Conservation (phyloP, 2,888 invertebrate species). For the Erpobdella octoculata region DNA sequence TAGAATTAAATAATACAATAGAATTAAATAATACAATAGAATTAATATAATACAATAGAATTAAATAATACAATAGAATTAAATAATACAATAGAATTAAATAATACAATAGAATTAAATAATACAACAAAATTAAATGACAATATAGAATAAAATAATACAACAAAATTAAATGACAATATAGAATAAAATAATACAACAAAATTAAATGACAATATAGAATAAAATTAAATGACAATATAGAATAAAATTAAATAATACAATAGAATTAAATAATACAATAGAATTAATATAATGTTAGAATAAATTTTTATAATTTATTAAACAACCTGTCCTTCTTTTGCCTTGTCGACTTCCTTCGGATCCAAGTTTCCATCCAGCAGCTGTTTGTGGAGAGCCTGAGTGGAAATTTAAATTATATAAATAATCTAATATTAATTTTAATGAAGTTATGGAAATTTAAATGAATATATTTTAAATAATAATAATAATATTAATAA, state of each 20-base stretch:
- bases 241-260: neutral
- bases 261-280: neutral
- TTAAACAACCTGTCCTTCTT: conserved; percentile 52
- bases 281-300: neutral
- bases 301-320: neutral
- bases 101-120: too few relatives aligned
- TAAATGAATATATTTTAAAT: neutral
- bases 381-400: conserved; percentile 66
- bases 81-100: too few relatives aligned
- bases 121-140: too few relatives aligned
- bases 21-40: too few relatives aligned
- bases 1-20: too few relatives aligned
- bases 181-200: too few relatives aligned
- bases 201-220: too few relatives aligned
- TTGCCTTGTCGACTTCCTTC: conserved; percentile 70
- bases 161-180: too few relatives aligned
- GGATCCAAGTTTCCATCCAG: conserved; percentile 74
- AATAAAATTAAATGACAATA: too few relatives aligned
- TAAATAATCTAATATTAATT: neutral
- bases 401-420: conserved; percentile 8
- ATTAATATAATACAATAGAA: too few relatives aligned
- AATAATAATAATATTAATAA: neutral
- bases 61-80: too few relatives aligned
- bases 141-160: too few relatives aligned
- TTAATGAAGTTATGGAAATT: neutral